A percentile compares a stretch with the other conserved stretches of the same genome.
These are phyloP conservation scores for Lepidurus packardi DNA, from an alignment of 1,140 invertebrate species.

Conservation along the genomic window DNA sequence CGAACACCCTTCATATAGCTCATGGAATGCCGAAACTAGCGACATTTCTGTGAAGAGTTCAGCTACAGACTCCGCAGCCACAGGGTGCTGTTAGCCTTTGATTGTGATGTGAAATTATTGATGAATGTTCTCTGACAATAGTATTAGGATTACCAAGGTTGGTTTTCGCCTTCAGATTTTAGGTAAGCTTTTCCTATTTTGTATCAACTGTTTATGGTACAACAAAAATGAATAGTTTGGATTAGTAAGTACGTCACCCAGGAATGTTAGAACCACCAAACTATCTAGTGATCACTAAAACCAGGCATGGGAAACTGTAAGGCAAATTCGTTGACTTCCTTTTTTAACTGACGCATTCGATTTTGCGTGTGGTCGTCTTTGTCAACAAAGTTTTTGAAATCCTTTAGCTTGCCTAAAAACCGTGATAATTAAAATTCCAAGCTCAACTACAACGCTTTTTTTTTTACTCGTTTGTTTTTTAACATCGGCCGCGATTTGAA, in stretches of 20 bases:
- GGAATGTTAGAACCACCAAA: not conserved
- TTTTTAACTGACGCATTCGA: constrained; percentile 46
- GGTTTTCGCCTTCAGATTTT: no score
- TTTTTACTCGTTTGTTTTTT: constrained; percentile 44
- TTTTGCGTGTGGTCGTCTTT: constrained; percentile 44
- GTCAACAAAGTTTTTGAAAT: constrained; percentile 52
- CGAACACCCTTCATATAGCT: not conserved
- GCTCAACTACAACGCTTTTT: constrained; percentile 18
- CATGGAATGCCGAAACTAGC: not conserved
- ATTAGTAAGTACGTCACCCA: no score
- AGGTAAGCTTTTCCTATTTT: no score
- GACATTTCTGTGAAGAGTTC: not conserved
- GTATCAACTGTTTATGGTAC: no score
- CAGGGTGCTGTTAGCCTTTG: not conserved
- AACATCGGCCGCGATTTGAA: constrained; percentile 44
- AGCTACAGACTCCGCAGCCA: not conserved
- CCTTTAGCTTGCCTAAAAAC: constrained; percentile 45
- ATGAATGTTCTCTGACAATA: not conserved
- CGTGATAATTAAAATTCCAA: not conserved
- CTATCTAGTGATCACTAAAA: constrained; percentile 45
- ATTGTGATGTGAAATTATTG: not conserved
- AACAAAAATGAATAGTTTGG: no score
- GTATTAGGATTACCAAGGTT: no score
- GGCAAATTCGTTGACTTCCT: constrained; percentile 53
- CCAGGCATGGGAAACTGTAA: constrained; percentile 55